A percentile compares a stretch with the other conserved stretches of the same genome.
phyloP scores from a whole-genome alignment of 2,113 vertebrate genomes.

The Onychostoma macrolepis region DNA sequence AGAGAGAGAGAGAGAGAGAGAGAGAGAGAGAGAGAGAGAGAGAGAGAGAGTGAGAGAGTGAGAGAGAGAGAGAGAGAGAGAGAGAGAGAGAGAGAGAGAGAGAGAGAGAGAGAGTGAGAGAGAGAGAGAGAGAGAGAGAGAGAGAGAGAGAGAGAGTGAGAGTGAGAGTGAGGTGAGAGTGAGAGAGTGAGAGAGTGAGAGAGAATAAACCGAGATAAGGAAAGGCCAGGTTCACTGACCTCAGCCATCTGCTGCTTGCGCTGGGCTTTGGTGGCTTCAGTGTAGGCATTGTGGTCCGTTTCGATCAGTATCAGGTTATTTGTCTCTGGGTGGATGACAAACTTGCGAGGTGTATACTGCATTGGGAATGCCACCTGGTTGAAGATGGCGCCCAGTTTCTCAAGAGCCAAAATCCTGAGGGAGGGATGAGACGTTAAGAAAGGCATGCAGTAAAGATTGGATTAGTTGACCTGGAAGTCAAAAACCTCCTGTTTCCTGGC shows the following conservation, averaged over 20 bases:
- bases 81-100: too few species aligned
- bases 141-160: too few species aligned
- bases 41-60: too few species aligned
- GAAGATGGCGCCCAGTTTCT: constrained; percentile 97
- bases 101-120: too few species aligned
- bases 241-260: constrained; percentile 99
- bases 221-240: constrained; percentile 70
- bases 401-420: constrained; percentile 92
- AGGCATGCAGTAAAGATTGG: background rate
- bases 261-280: constrained; percentile 96
- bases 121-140: too few species aligned
- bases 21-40: background rate
- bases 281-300: constrained; percentile 97
- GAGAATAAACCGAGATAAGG: background rate
- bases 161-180: too few species aligned
- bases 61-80: too few species aligned
- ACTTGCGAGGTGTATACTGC: constrained; percentile 96
- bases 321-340: constrained; percentile 97
- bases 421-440: background rate
- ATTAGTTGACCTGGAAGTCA: background rate
- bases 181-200: too few species aligned
- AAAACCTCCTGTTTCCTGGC: background rate
- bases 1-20: background rate
- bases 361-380: constrained; percentile 97
- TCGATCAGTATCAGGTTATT: constrained; percentile 96